A percentile compares a stretch with the other conserved stretches of the same genome.
Conservation (phyloP, 2,888 invertebrate species). For the Megalurothrips usitatus region DNA sequence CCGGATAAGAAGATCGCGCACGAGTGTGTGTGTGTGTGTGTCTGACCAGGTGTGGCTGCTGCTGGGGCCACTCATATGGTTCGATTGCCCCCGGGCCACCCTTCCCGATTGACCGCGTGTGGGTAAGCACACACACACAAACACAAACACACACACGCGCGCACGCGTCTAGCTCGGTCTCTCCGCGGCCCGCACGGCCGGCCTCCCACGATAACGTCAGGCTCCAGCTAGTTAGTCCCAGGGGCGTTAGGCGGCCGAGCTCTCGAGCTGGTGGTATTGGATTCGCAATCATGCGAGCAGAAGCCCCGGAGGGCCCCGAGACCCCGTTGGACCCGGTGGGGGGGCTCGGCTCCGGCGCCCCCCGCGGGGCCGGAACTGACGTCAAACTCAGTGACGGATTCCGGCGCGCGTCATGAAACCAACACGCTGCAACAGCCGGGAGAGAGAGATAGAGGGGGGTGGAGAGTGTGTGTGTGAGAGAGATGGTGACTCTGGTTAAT, state of each 20-base stretch:
- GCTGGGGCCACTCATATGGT: neutral
- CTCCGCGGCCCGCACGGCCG: neutral
- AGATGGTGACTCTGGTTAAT: too few species aligned
- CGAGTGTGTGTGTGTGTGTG: neutral
- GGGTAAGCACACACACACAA: too few species aligned
- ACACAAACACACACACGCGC: neutral
- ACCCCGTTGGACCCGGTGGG: too few species aligned
- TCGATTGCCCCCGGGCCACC: neutral
- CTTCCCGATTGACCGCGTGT: too few species aligned
- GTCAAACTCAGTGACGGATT: too few species aligned
- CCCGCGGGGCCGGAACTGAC: too few species aligned
- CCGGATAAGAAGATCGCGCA: neutral
- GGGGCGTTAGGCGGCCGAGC: neutral
- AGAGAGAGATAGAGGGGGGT: too few species aligned
- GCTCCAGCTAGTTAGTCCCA: neutral
- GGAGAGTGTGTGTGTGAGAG: too few species aligned
- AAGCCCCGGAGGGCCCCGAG: too few species aligned
- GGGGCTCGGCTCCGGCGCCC: too few species aligned
- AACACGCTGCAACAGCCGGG: too few species aligned
- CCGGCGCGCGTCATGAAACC: too few species aligned
- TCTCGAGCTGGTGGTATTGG: neutral
- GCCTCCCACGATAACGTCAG: conserved; percentile 8
- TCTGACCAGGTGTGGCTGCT: neutral
- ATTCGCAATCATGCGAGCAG: neutral
- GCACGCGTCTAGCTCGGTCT: neutral